Evolutionary conservation across 1,140 invertebrate genomes (phyloP).

Genomic region (Polyergus mexicanus): DNA sequence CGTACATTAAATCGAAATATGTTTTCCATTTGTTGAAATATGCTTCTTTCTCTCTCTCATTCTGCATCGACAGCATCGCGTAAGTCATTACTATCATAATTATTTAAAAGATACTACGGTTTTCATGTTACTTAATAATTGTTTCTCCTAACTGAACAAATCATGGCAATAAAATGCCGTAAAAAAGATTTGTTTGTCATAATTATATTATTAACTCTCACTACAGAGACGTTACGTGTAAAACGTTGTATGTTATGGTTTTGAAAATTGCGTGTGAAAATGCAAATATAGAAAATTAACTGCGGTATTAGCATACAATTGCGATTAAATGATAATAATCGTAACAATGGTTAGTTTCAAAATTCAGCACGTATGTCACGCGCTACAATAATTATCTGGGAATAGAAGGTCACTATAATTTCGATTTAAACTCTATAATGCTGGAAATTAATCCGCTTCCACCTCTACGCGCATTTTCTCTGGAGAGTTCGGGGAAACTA

Average conservation of each 20-base stretch:
- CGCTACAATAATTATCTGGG: neutral
- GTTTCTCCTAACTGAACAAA: neutral
- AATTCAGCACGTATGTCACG: too few relatives aligned
- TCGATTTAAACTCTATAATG: constrained; percentile 9
- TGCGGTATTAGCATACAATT: too few relatives aligned
- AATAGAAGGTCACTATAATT: neutral
- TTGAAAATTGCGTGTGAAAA: too few relatives aligned
- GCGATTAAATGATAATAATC: too few relatives aligned
- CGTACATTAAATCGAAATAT: neutral
- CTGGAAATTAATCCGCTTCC: neutral
- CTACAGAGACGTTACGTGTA: neutral
- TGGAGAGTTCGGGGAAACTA: constrained; percentile 9
- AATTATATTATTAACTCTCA: constrained; percentile 1
- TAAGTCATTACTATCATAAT: neutral
- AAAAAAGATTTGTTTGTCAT: neutral
- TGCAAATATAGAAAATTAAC: too few relatives aligned
- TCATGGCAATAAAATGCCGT: neutral
- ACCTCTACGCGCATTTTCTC: neutral
- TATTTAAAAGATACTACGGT: neutral
- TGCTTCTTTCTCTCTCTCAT: neutral
- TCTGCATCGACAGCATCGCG: neutral
- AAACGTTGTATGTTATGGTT: neutral
- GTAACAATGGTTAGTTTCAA: too few relatives aligned
- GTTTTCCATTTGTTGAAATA: neutral
- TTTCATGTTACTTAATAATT: too few relatives aligned